Base-by-base conservation (phyloP, 1,140 invertebrate genomes). In the Parapsyche elsis region DNA sequence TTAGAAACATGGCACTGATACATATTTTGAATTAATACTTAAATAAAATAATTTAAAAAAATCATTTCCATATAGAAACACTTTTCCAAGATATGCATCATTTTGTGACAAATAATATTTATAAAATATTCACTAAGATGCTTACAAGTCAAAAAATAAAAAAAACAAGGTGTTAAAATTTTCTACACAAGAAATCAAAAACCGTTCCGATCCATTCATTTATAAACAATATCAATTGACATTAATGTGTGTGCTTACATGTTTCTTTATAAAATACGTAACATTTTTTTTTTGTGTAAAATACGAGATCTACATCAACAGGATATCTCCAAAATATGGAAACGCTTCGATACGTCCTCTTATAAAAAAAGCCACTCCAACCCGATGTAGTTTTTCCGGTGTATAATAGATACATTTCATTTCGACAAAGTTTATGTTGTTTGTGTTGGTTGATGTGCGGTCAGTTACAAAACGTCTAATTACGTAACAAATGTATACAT, bases 1-100 rank as follows among this genome's bases (percentile, higher is more conserved):
- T 82, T 70, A 77, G 78, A 82, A 82, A 82, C 81, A 81, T 81
- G 80, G 80, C 80, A 81, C 81, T 71, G 78, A 76, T 76, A 76
- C 57, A 77, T 64, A 26, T 10, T 23, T 38, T 38, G 70, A 38
- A 26, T 12, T 45, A 71, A 23, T 44, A 38, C 70, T 71, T 26
- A 26, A 38, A 53, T 14, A 14, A 38, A 71, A 71, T 21, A 14
- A 71, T 30, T 30, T 71, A 9, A 71, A 46, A 46, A 46, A 46
- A 64, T n/a, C n/a, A n/a, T n/a, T n/a, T n/a, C n/a, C n/a, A n/a
- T n/a, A n/a, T n/a, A n/a, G n/a, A 19, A 67, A 67, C 53, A 75
- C 73, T 49, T 75, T 53, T 44, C 14, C 30, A 26, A 59, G 73
- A 75, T 75, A 75, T 75, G 73, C 73, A 75, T 75, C 45, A 30